Percentiles rank a stretch among this genome's conserved stretches.
These are phyloP conservation scores for Spizella passerina DNA, from an alignment of 2,797 vertebrate species.

Conservation along the genomic window DNA sequence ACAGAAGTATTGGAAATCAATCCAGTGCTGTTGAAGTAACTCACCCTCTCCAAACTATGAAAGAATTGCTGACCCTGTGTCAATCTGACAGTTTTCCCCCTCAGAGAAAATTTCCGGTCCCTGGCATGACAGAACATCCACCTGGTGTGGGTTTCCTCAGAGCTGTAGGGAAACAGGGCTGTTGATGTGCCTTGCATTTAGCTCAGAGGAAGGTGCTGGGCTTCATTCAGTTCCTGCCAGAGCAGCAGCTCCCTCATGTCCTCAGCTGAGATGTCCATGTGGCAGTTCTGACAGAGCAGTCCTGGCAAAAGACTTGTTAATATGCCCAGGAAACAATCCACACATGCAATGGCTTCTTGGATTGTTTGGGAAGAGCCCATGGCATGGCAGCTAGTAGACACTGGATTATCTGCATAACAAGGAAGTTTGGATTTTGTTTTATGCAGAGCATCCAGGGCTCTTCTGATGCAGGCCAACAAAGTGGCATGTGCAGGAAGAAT, in stretches of 20 bases:
- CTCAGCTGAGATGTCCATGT: neutral
- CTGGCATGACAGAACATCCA: neutral
- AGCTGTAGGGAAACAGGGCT: neutral
- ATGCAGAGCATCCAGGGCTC: neutral
- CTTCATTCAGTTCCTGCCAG: neutral
- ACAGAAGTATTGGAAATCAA: neutral
- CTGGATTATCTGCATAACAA: slow-evolving; percentile 27
- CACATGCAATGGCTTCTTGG: neutral
- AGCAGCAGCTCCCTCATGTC: neutral
- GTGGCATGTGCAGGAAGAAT: neutral
- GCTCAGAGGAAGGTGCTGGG: neutral
- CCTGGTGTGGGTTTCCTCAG: neutral
- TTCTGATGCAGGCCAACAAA: neutral
- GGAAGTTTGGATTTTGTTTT: slow-evolving; percentile 20
- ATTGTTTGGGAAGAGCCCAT: neutral
- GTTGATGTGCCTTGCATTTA: neutral
- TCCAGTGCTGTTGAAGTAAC: neutral
- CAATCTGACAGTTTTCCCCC: neutral
- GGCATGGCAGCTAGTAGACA: neutral
- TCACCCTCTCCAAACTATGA: neutral
- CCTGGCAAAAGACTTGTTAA: neutral
- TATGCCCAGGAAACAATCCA: neutral
- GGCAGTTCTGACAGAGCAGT: neutral
- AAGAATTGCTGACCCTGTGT: neutral
- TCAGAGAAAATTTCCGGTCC: neutral